Evolutionary conservation across 1,140 invertebrate genomes (phyloP).

Genomic region (Papilio glaucus): DNA sequence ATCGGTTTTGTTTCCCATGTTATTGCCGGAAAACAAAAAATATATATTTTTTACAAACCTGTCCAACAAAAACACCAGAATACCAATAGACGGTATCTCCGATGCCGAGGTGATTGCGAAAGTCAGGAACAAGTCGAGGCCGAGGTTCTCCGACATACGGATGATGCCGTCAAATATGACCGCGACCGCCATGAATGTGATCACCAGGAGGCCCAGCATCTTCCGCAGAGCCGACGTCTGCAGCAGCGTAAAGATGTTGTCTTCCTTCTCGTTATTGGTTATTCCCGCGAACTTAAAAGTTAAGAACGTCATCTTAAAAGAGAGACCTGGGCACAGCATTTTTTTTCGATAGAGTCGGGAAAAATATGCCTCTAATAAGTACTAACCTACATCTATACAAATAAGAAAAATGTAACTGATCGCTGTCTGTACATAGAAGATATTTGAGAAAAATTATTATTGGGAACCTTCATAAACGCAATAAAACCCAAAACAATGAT

Average conservation of each 20-base stretch:
- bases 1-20: background rate
- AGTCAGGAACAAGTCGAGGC: slow-evolving; percentile 69
- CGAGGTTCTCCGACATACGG: slow-evolving; percentile 66
- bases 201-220: slow-evolving; percentile 52
- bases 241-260: slow-evolving; percentile 50
- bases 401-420: too few species aligned
- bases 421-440: too few species aligned
- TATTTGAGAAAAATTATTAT: too few species aligned
- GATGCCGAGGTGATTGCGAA: slow-evolving; percentile 69
- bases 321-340: too few species aligned
- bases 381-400: too few species aligned
- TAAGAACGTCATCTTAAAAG: background rate
- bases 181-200: slow-evolving; percentile 61
- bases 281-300: slow-evolving; percentile 47
- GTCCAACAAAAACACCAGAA: slow-evolving; percentile 58
- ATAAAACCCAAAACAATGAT: too few species aligned
- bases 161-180: slow-evolving; percentile 70
- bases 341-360: too few species aligned
- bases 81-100: slow-evolving; percentile 55
- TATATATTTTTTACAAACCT: slow-evolving; percentile 47
- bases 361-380: too few species aligned
- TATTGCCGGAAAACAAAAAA: background rate
- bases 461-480: too few species aligned
- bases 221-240: slow-evolving; percentile 47
- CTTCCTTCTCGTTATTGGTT: slow-evolving; percentile 45